A percentile compares a stretch with the other conserved stretches of the same genome.
These are phyloP conservation scores for Neosalanx taihuensis DNA, from an alignment of 2,797 vertebrate species.

Conservation along the genomic window DNA sequence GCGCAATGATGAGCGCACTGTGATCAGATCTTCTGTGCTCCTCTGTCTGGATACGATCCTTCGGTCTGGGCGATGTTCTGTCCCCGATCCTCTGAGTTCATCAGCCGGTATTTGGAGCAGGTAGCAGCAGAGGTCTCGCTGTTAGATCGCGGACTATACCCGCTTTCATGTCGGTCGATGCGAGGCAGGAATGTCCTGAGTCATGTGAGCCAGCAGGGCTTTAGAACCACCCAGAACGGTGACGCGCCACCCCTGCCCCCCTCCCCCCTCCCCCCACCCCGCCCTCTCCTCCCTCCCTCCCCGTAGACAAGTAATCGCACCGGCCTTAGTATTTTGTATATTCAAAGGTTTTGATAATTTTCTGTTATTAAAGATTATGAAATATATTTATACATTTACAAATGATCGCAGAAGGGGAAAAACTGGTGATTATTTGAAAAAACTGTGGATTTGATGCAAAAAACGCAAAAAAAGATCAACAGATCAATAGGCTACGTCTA, in stretches of 20 bases:
- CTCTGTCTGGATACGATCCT: background rate
- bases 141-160: background rate
- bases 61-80: background rate
- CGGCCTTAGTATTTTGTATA: no score
- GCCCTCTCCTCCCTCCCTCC: no score
- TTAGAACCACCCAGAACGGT: slow-evolving; percentile 41
- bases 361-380: no score
- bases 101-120: background rate
- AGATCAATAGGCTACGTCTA: background rate
- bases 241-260: slow-evolving; percentile 57
- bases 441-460: background rate
- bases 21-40: background rate
- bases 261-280: no score
- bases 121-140: background rate
- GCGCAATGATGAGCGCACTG: slow-evolving; percentile 6
- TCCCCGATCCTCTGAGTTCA: background rate
- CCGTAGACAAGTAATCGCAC: background rate
- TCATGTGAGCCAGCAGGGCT: slow-evolving; percentile 65
- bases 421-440: background rate
- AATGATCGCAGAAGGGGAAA: no score
- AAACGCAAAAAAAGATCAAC: background rate
- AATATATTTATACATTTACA: no score
- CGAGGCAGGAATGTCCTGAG: slow-evolving; percentile 37
- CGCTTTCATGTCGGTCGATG: slow-evolving; percentile 7
- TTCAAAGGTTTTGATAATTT: no score